A percentile compares a stretch with the other conserved stretches of the same genome.
Conservation (phyloP, 2,113 vertebrate genomes). For the Labrus mixtus region DNA sequence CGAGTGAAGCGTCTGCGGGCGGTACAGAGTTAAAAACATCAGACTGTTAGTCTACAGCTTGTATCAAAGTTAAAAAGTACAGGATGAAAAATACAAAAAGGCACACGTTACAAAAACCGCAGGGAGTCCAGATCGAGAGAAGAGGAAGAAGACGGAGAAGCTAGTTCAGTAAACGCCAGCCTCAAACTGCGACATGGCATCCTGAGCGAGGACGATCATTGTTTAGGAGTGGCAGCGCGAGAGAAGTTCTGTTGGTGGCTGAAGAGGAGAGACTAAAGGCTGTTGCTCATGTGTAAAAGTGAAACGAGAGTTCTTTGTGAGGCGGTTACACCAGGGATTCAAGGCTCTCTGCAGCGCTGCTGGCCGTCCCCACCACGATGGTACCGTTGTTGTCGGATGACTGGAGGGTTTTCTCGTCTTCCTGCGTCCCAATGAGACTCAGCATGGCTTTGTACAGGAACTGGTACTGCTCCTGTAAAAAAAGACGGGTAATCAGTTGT, state of each 20-base stretch:
- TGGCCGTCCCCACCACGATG: constrained; percentile 84
- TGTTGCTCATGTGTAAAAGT: constrained; percentile 23
- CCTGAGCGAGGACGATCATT: neutral
- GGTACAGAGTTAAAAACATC: constrained; percentile 41
- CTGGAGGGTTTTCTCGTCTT: constrained; percentile 88
- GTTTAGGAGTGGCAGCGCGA: constrained; percentile 2
- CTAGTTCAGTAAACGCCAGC: constrained; percentile 40
- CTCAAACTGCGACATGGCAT: neutral
- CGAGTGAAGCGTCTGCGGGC: constrained; percentile 73
- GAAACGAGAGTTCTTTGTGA: constrained; percentile 18
- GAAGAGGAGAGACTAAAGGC: constrained; percentile 36
- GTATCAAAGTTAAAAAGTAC: constrained; percentile 81
- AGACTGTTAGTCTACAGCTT: constrained; percentile 83
- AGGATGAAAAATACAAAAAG: constrained; percentile 89
- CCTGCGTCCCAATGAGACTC: constrained; percentile 91
- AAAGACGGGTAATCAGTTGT: neutral
- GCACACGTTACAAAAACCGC: constrained; percentile 88
- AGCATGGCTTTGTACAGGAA: constrained; percentile 97
- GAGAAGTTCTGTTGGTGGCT: constrained; percentile 41
- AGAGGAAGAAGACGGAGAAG: constrained; percentile 65
- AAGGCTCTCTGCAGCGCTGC: constrained; percentile 88
- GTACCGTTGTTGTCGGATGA: constrained; percentile 90
- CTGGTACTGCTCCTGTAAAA: constrained; percentile 92
- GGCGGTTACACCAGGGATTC: constrained; percentile 91
- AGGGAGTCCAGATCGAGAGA: constrained; percentile 74